Evolutionary conservation across 2,113 vertebrate genomes (phyloP), one percentile per base, ranked within the genome.

Genomic region (Halichoerus grypus): DNA sequence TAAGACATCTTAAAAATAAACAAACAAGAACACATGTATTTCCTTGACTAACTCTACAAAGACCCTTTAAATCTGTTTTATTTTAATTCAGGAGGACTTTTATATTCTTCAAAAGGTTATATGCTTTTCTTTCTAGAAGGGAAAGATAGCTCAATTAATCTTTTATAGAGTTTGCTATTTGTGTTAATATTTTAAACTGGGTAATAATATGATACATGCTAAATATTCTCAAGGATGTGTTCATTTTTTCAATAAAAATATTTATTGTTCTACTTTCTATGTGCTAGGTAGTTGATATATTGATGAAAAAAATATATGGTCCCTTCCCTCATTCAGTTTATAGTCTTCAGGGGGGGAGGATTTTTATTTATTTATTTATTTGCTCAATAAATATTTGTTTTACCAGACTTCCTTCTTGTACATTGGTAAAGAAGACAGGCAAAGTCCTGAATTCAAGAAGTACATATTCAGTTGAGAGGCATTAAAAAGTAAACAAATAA

Each of bases 1-100:
- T 93, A 77, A 82, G 22, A 63, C 19, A 82, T 80, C 55, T 93
- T 96, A 81, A 94, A 96, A 94, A 67, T 33, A 67, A 67, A 74
- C 24, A 81, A 94, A 28, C 1, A 79, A 82, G 67, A 82, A 15
- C 4, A 57, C 49, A 59, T 88, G 3, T 63, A 46, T 96, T 96
- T 76, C 12, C 22, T 53, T 77, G 59, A 94, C n/a, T 76, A 90
- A 63, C 9, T 82, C 83, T 87, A 55, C 7, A 92, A 88, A 94
- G 57, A 74, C 5, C 9, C 14, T 69, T 84, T 95, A 39, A 71
- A 31, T 65, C 18, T 42, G 71, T 84, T 91, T 61, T 88, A 59
- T 79, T 87, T 67, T 86, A 87, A 92, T 81, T 96, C n/a, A 91
- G 26, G 18, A 89, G 14, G n/a, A 39, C 18, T 76, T 92, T 77